Evolutionary conservation across 2,113 vertebrate species (phyloP).

Genomic region (Pampusana beccarii): DNA sequence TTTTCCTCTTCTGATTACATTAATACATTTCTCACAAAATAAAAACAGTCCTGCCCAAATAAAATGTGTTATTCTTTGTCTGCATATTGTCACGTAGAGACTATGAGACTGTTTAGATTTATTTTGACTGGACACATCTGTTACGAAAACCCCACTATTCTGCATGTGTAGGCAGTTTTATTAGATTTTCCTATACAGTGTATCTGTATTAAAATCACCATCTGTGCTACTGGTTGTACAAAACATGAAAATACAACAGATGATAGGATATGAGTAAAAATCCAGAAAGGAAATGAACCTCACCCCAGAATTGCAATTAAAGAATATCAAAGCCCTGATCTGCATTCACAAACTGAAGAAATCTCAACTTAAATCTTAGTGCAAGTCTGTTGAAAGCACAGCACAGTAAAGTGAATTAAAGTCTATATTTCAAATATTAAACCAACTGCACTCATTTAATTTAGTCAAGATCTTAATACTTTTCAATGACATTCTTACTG

Average conservation of each 20-base stretch:
- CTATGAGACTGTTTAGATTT: not conserved
- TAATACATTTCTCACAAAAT: not conserved
- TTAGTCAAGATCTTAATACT: not conserved
- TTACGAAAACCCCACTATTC: not conserved
- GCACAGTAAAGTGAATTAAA: not conserved
- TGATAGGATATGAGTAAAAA: conserved; percentile 13
- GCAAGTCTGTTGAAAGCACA: not conserved
- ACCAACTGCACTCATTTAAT: not conserved
- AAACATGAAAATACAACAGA: not conserved
- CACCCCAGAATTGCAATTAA: not conserved
- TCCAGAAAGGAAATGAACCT: conserved; percentile 28
- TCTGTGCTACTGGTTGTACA: not conserved
- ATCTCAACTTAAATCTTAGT: not conserved
- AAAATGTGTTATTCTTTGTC: not conserved
- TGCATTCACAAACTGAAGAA: not conserved
- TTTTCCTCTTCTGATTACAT: not conserved
- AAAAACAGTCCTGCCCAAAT: not conserved
- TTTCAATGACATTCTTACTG: not conserved
- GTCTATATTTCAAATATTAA: not conserved
- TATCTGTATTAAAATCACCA: conserved; percentile 50
- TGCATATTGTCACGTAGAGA: not conserved
- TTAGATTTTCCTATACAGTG: not conserved
- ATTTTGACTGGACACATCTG: not conserved
- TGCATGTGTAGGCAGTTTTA: not conserved
- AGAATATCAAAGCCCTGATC: not conserved